These are phyloP conservation scores for Ips nitidus DNA, from an alignment of 1,140 invertebrate genomes.

Conservation along the genomic window DNA sequence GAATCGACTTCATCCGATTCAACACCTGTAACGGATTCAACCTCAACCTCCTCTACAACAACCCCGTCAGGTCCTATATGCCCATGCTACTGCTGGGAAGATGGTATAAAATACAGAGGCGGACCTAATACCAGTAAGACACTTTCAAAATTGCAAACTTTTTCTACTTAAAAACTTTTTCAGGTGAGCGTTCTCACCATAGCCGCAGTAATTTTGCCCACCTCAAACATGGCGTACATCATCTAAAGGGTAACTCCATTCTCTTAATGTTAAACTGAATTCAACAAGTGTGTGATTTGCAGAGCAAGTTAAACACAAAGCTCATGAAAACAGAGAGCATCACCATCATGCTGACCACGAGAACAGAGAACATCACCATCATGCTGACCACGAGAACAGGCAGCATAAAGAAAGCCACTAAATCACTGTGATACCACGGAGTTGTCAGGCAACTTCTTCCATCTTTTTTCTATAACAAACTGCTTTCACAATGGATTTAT, in stretches of 20 bases:
- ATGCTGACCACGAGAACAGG: constrained; percentile 14
- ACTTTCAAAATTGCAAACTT: neutral
- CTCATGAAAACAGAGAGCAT: constrained; percentile 22
- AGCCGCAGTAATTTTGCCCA: neutral
- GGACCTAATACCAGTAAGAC: neutral
- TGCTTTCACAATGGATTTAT: constrained; percentile 9
- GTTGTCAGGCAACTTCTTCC: neutral
- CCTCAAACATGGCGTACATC: neutral
- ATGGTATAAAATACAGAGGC: neutral
- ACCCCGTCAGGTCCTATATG: neutral
- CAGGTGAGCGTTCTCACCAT: neutral
- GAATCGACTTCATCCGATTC: neutral
- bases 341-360: neutral
- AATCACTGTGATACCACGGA: constrained; percentile 3
- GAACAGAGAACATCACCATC: neutral
- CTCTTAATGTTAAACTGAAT: neutral
- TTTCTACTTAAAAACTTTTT: neutral
- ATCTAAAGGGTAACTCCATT: neutral
- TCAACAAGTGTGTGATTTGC: neutral
- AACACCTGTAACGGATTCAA: neutral
- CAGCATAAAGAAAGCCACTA: constrained; percentile 13
- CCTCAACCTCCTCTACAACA: too few species aligned
- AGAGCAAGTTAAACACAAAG: constrained; percentile 13
- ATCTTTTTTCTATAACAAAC: constrained; percentile 3
- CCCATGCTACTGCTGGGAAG: neutral